These are phyloP conservation scores for Pristionchus arcanus DNA, from an alignment of 2,888 invertebrate species.

Conservation along the genomic window DNA sequence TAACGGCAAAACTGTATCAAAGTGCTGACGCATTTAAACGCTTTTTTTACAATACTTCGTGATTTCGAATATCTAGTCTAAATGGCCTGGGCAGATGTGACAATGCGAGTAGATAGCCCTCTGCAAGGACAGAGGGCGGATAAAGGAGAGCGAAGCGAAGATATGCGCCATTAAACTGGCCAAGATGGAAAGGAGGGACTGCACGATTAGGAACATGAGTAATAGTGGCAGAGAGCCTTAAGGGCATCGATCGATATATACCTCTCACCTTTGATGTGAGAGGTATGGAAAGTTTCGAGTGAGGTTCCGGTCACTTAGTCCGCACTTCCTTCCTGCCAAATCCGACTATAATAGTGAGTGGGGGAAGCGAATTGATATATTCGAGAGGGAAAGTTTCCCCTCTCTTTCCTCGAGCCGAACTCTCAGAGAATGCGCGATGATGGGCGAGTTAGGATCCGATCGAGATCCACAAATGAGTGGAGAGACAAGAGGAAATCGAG, in stretches of 20 bases:
- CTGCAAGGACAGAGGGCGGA: constrained; percentile 33
- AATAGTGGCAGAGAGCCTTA: background rate
- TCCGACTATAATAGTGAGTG: constrained; percentile 43
- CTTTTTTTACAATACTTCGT: background rate
- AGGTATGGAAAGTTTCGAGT: background rate
- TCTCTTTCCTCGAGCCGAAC: constrained; percentile 19
- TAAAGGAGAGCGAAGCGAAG: constrained; percentile 33
- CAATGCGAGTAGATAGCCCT: background rate
- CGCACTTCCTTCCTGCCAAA: background rate
- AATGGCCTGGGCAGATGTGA: background rate
- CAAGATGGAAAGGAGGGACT: constrained; percentile 19
- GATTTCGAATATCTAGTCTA: background rate
- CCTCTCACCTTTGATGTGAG: constrained; percentile 6
- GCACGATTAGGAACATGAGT: constrained; percentile 49
- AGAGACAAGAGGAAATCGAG: background rate
- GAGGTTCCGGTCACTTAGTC: background rate
- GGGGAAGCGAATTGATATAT: constrained; percentile 36
- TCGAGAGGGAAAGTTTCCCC: constrained; percentile 39
- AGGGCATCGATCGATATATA: constrained; percentile 19
- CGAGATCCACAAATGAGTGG: constrained; percentile 38
- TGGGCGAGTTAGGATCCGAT: constrained; percentile 33
- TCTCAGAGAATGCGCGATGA: constrained; percentile 42
- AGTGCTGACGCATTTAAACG: background rate
- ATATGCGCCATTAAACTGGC: constrained; percentile 50
- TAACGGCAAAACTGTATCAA: background rate